A percentile compares a stretch with the other conserved stretches of the same genome.
phyloP scores from a whole-genome alignment of 2,113 vertebrate species.

The Pachypanchax playfairii region DNA sequence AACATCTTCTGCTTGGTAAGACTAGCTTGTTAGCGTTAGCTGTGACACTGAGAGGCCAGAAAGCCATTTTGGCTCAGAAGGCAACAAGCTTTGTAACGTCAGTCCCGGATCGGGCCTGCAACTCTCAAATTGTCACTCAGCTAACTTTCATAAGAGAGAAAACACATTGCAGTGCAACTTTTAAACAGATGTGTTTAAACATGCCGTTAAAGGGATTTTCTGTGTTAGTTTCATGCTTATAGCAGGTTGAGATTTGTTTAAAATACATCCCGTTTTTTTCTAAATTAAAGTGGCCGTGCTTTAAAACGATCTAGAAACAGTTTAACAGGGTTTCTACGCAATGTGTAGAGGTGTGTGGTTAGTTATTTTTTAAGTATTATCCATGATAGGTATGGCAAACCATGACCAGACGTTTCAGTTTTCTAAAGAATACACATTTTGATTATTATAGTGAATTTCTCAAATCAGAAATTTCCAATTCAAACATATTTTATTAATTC shows the following conservation, averaged over 20 bases:
- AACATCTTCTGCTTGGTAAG: constrained; percentile 99
- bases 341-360: not conserved
- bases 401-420: not conserved
- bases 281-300: not conserved
- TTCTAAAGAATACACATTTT: too few relatives aligned
- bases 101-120: constrained; percentile 73
- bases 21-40: constrained; percentile 75
- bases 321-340: not conserved
- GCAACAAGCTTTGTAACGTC: constrained; percentile 77
- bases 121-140: constrained; percentile 53
- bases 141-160: constrained; percentile 54
- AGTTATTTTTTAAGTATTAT: not conserved
- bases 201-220: constrained; percentile 18
- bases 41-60: constrained; percentile 65
- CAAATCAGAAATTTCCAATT: too few relatives aligned
- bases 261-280: not conserved
- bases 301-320: not conserved
- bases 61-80: constrained; percentile 81
- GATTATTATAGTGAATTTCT: too few relatives aligned
- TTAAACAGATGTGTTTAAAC: constrained; percentile 18
- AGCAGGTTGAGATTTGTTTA: constrained; percentile 34
- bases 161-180: constrained; percentile 11
- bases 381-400: not conserved
- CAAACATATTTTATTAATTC: too few relatives aligned
- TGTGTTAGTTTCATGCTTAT: constrained; percentile 21